Conservation (phyloP, 2,797 vertebrate species). For the Enteromius unitaeniatus region DNA sequence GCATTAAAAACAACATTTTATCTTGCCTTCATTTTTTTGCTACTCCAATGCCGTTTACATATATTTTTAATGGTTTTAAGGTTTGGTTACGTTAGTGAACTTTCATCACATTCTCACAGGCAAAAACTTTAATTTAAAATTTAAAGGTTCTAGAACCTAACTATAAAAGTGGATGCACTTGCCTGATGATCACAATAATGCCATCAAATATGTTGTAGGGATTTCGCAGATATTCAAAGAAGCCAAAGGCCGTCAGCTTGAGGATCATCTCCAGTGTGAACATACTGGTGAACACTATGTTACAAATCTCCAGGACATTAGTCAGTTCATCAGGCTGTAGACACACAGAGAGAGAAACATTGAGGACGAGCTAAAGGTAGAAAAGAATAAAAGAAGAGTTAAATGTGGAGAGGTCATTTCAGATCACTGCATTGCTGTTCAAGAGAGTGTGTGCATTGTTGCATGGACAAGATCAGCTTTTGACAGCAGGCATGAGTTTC, state of each 20-base stretch:
- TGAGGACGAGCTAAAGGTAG: neutral
- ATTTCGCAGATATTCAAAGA: slow-evolving; percentile 86
- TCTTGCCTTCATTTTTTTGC: neutral
- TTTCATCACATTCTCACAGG: neutral
- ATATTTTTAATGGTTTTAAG: neutral
- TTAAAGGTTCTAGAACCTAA: neutral
- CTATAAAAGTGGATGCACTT: slow-evolving; percentile 23
- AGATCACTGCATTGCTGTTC: slow-evolving; percentile 27
- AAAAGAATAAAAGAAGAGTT: slow-evolving; percentile 15
- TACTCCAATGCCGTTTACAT: neutral
- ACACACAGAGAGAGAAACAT: slow-evolving; percentile 2
- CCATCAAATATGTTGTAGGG: slow-evolving; percentile 88
- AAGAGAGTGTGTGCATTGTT: slow-evolving; percentile 16
- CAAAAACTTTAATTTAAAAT: neutral
- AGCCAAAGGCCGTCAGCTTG: slow-evolving; percentile 88
- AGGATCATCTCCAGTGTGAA: slow-evolving; percentile 90
- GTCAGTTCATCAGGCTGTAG: slow-evolving; percentile 86
- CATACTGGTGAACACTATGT: slow-evolving; percentile 91
- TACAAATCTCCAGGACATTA: slow-evolving; percentile 88
- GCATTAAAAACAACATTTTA: neutral
- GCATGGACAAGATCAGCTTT: slow-evolving; percentile 38
- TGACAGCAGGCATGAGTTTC: slow-evolving; percentile 18
- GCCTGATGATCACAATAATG: slow-evolving; percentile 90
- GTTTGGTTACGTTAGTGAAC: neutral
- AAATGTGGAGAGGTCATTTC: slow-evolving; percentile 38